Base-by-base conservation (phyloP, 2,888 invertebrate genomes). In the Caenorhabditis sulstoni region DNA sequence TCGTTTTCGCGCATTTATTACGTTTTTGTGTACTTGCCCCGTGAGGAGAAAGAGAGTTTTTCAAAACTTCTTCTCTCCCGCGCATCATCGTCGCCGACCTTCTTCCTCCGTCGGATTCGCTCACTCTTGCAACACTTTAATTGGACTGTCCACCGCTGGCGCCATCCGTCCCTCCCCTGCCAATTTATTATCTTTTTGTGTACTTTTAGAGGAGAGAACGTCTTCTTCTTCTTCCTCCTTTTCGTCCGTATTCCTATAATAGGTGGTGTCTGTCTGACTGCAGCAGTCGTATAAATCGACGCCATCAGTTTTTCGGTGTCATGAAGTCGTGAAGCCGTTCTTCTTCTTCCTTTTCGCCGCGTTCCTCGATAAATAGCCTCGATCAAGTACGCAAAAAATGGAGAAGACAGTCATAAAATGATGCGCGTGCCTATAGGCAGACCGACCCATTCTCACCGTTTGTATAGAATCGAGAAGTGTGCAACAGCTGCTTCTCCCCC, bases 161-260 rank as follows among this genome's bases (percentile, higher is more conserved):
- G 70, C 70, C 70, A 70, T 29, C 37, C 49, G 29, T 37, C 55
- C 37, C 16, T 59, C 58, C 61, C 57, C 57, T 49, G 57, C 73
- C 73, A 58, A 73, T 73, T 73, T 73, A 73, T 73, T 74, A 66
- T 74, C 65, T 75, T 75, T 75, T 62, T 67, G 67, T 75, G 66
- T 67, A 75, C 67, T 76, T 76, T 67, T 68, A 59, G 57, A 41
- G 57, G 41, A 58, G 37, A 57, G 35, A 23, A 35, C 62, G 45
- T 71, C 52, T 50, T 37, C 44, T 14, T 50, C 66, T 29, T 45
- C n/a, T 9, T 55, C 16, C 22, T 12, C 47, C 55, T 41, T 23
- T 29, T 45, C 50, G 50, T 57, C 35, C 67, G 44, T 71, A 64
- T 71, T 71, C 64, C 41, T 57, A 71, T 71, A 71, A 71, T 71